A percentile compares a stretch with the other conserved stretches of the same genome.
Evolutionary conservation across 2,888 invertebrate species (phyloP).

Genomic region (Carterocephalus palaemon): DNA sequence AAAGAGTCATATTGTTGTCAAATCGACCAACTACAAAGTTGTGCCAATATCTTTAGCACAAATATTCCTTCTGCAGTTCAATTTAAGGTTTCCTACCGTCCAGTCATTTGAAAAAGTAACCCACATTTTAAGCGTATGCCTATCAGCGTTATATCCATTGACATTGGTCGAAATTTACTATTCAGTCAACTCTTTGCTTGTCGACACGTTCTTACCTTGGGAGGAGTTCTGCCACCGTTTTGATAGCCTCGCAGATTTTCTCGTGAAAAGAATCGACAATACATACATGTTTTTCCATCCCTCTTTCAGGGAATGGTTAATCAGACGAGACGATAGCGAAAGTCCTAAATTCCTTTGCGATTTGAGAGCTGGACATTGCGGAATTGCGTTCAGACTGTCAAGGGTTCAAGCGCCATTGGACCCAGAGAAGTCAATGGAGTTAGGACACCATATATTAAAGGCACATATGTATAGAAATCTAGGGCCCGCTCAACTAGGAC

Average conservation of each 20-base stretch:
- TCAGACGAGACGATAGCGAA: slow-evolving; percentile 91
- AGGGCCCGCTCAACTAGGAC: slow-evolving; percentile 81
- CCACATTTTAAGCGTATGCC: slow-evolving; percentile 92
- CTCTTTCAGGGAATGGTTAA: slow-evolving; percentile 98
- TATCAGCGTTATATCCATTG: slow-evolving; percentile 94
- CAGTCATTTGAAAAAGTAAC: slow-evolving; percentile 94
- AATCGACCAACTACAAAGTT: slow-evolving; percentile 95
- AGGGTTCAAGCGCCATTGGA: slow-evolving; percentile 92
- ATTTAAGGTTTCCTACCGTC: slow-evolving; percentile 92
- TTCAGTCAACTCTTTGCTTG: slow-evolving; percentile 91
- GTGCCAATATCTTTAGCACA: slow-evolving; percentile 92
- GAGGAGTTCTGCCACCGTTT: slow-evolving; percentile 94
- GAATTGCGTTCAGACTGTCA: slow-evolving; percentile 93
- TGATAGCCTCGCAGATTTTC: slow-evolving; percentile 89
- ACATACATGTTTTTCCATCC: slow-evolving; percentile 99
- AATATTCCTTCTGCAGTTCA: slow-evolving; percentile 94
- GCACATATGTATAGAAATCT: slow-evolving; percentile 96
- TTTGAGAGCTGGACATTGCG: slow-evolving; percentile 93
- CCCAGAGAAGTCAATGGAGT: slow-evolving; percentile 92
- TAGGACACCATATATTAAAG: slow-evolving; percentile 97
- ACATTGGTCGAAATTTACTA: slow-evolving; percentile 95
- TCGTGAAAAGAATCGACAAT: slow-evolving; percentile 93
- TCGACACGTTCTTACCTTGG: slow-evolving; percentile 90
- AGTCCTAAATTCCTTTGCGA: slow-evolving; percentile 96
- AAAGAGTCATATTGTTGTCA: slow-evolving; percentile 93